phyloP scores from a whole-genome alignment of 2,797 vertebrate species.

The Epinephelus malabaricus region DNA sequence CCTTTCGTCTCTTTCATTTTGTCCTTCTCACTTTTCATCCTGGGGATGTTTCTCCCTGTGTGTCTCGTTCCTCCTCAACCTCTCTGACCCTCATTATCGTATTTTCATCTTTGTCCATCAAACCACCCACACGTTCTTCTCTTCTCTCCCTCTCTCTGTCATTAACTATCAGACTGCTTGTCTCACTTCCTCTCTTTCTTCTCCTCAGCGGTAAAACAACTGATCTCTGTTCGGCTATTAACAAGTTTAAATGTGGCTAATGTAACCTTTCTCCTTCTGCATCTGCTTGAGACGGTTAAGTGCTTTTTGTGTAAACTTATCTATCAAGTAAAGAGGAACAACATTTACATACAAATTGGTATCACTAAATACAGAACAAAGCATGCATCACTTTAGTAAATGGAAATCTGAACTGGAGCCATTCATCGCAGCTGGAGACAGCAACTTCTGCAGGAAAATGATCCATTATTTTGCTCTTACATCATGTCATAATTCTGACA shows the following conservation, averaged over 20 bases:
- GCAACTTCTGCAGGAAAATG: background rate
- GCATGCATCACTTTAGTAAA: background rate
- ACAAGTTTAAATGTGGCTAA: background rate
- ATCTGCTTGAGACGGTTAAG: background rate
- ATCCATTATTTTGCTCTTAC: background rate
- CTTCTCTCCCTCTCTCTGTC: background rate
- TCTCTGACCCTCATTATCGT: background rate
- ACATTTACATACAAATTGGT: background rate
- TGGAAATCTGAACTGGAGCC: background rate
- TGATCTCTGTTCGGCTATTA: background rate
- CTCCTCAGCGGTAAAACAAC: background rate
- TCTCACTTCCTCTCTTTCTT: background rate
- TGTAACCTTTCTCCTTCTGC: background rate
- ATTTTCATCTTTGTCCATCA: background rate
- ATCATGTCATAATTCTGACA: background rate
- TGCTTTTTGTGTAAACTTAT: background rate
- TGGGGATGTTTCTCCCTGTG: background rate
- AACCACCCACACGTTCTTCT: background rate
- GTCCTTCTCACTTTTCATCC: background rate
- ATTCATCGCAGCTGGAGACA: background rate
- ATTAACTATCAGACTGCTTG: background rate
- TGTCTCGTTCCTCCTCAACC: background rate
- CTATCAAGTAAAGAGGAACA: background rate
- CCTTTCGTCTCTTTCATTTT: background rate
- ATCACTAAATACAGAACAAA: background rate